Base-by-base conservation (phyloP, 2,888 invertebrate species). In the Tinea pellionella region DNA sequence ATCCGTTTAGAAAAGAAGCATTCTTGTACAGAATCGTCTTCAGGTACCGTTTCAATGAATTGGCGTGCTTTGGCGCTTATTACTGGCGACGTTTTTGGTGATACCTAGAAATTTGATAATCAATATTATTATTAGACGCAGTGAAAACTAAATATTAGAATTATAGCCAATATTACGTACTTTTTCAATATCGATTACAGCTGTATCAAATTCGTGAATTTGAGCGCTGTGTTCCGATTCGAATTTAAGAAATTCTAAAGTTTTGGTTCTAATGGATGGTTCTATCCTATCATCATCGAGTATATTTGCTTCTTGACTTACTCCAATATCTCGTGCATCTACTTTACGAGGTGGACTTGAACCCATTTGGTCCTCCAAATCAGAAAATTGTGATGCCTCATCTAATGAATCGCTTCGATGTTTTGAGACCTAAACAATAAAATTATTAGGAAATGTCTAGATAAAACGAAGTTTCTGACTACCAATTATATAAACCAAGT, bases 1-100 rank as follows among this genome's bases (percentile, higher is more conserved):
- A 88, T 88, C 16, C 88, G 75, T 67, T 88, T 88, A 0, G 88
- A 88, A 64, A 88, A 88, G 71, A 88, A 88, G 61, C 88, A 88
- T 71, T 88, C 88, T 68, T 88, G 88, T 7, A 88, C 88, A 4
- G 88, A 88, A 66, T 88, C 88, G 67, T 88, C 88, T 73, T 88
- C 88, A 4, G 88, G 88, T n/a, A 88, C 88, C 7, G 88, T 88
- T 67, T 88, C 88, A 63, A 88, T 88, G 63, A 88, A 88, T 62
- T 88, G 88, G 0, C 88, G 75, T 15, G 88, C 88, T 66, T 88
- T 88, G 11, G 88, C 86, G 65, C 88, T 88, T 37, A 88, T 88
- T 0, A 86, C 82, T 47, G 87, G 86, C 1, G 87, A 87, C 63
- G 87, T 88, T 69, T 86, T 88, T 16, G 80, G 76, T 32, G 78